These are phyloP conservation scores for Drosophila ezoana DNA, from an alignment of 2,888 invertebrate genomes.

Conservation along the genomic window DNA sequence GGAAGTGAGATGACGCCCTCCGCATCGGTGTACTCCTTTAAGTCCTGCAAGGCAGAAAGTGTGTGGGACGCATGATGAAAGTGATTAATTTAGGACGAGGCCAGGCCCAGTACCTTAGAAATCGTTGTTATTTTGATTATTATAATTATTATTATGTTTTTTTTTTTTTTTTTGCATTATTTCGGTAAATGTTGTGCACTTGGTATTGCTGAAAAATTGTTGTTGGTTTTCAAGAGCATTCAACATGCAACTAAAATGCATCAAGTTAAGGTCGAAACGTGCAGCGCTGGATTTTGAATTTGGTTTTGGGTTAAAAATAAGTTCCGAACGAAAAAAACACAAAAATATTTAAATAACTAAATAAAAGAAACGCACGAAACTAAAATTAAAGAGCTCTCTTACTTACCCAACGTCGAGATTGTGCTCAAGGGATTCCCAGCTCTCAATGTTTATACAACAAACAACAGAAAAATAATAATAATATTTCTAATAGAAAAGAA, in stretches of 20 bases:
- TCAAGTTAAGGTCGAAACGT: slow-evolving; percentile 70
- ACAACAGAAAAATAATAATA: slow-evolving; percentile 18
- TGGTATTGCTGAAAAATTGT: slow-evolving; percentile 35
- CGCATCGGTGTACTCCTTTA: slow-evolving; percentile 95
- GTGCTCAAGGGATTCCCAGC: slow-evolving; percentile 23
- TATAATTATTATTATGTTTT: neutral
- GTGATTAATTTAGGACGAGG: neutral
- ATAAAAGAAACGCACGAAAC: slow-evolving; percentile 4
- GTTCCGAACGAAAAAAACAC: slow-evolving; percentile 4
- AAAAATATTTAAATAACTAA: slow-evolving; percentile 8
- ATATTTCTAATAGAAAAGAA: slow-evolving; percentile 48
- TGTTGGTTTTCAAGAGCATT: slow-evolving; percentile 49
- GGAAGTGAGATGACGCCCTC: slow-evolving; percentile 94
- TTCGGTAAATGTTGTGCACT: slow-evolving; percentile 25
- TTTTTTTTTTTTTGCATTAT: neutral
- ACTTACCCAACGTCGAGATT: slow-evolving; percentile 39
- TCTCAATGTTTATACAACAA: slow-evolving; percentile 28
- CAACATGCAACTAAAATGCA: slow-evolving; percentile 71
- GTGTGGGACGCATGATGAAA: slow-evolving; percentile 16
- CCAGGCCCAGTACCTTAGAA: slow-evolving; percentile 12
- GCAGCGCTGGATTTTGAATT: slow-evolving; percentile 46
- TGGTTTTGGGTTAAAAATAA: slow-evolving; percentile 12
- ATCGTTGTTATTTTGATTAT: slow-evolving; percentile 11
- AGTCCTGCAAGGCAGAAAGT: slow-evolving; percentile 87
- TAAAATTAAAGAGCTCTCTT: slow-evolving; percentile 19